A percentile compares a stretch with the other conserved stretches of the same genome.
Evolutionary conservation across 2,888 invertebrate genomes (phyloP).

Genomic region (Diaperis boleti): DNA sequence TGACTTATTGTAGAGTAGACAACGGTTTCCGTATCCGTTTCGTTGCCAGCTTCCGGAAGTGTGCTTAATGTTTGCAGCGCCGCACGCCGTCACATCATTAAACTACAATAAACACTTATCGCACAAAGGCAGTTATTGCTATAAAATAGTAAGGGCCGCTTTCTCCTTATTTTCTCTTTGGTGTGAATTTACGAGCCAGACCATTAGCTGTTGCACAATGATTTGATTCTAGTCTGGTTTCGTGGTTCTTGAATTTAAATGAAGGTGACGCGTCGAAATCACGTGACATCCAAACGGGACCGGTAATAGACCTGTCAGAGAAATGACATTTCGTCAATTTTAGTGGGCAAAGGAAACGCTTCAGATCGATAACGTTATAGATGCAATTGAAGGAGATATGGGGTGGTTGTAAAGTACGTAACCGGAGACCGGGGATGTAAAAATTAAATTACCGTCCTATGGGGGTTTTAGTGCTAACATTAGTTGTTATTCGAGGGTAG

Average conservation of each 20-base stretch:
- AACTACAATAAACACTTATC: constrained; percentile 63
- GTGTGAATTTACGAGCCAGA: constrained; percentile 29
- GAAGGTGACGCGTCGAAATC: constrained; percentile 42
- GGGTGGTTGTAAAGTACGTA: background rate
- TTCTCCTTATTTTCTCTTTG: constrained; percentile 20
- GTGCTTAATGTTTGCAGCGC: constrained; percentile 56
- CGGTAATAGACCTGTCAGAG: constrained; percentile 41
- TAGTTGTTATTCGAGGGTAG: background rate
- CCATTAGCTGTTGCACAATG: constrained; percentile 29
- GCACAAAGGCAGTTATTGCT: constrained; percentile 60
- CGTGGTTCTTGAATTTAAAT: constrained; percentile 33
- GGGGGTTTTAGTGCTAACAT: background rate
- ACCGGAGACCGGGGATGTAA: background rate
- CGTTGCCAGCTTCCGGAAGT: constrained; percentile 57
- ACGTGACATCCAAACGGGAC: constrained; percentile 37
- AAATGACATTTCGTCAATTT: constrained; percentile 41
- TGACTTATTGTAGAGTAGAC: constrained; percentile 51
- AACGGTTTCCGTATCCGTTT: constrained; percentile 59
- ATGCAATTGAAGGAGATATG: constrained; percentile 14
- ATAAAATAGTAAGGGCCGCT: constrained; percentile 52
- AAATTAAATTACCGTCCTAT: background rate
- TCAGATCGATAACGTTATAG: constrained; percentile 3
- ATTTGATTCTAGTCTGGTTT: constrained; percentile 8
- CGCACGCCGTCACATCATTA: constrained; percentile 60
- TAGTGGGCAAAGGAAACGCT: constrained; percentile 27